Evolutionary conservation across 2,113 vertebrate genomes (phyloP), one percentile per base, ranked within the genome.

Genomic region (Zeus faber): DNA sequence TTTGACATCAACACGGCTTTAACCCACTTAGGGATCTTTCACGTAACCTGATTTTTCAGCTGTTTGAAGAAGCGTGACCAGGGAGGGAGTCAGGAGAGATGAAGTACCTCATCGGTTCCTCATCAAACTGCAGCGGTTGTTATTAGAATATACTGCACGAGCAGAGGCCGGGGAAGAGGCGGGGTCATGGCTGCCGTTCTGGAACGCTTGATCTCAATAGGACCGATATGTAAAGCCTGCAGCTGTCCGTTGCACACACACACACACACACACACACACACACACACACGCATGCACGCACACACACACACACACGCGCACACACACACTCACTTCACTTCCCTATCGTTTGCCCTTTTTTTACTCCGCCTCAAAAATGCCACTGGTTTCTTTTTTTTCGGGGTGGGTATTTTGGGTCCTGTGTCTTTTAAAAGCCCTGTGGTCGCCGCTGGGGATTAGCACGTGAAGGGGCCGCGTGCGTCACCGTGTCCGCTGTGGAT

Each of bases 361-460:
- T 4, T n/a, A 77, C 69, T 63, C 2, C 44, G 55, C 77, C 73
- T 55, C 80, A 73, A 60, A 71, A 46, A 67, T 62, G 50, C 33
- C 9, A 1, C 33, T n/a, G 61, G 53, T 48, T 21, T 53, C 44
- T 59, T 20, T 61, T n/a, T 40, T 54, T 56, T 74, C 52, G 49
- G 33, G 49, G 49, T 61, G 27, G 27, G 4, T 4, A 9, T 29
- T 4, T 4, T 29, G 27, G 33, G 8, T 1, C 31, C 58, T 40
- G 67, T 66, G 72, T 63, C 66, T 31, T 54, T 77, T 79, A 77
- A 69, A 56, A 60, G 62, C 33, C 2, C 45, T 58, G 75, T 79
- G 35, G 18, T 40, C 7, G n/a, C 41, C 80, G 74, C 70, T 61
- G 67, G 67, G 77, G 67, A 65, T 62, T 65, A 63, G 51, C 3